Evolutionary conservation across 1,140 invertebrate genomes (phyloP), one percentile per base, ranked within the genome.

Genomic region (Mya arenaria): DNA sequence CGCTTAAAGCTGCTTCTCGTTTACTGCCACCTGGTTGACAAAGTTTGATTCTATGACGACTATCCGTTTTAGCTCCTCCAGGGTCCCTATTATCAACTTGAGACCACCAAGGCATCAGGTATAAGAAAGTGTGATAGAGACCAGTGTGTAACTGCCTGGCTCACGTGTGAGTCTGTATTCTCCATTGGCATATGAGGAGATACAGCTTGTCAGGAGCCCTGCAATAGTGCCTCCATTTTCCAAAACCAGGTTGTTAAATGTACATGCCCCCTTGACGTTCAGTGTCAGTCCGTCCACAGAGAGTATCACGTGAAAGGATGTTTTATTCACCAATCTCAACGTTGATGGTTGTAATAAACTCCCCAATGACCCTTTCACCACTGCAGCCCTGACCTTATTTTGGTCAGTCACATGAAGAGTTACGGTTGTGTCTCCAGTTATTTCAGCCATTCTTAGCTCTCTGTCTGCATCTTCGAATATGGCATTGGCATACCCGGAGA

Each of bases 11-110:
- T n/a, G 87, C 85, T 60, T 68, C 84, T 32, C 87, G 65, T 78
- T 89, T 0, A 79, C 82, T 30, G 84, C 88, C 30, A 68, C 78
- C 6, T 89, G 69, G 4, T 87, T 68, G 4, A 89, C 83, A 69
- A 83, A 86, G 25, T 85, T 69, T 13, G 77, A 68, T 23, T 68
- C 66, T 8, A 90, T 28, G 1, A 73, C 69, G 32, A 90, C 84
- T 73, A 62, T 86, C 13, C 89, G 72, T 58, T 89, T 89, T 68
- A 90, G 77, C 55, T 89, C 86, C n/a, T 72, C 69, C 48, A 90
- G 71, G 13, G 65, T 78, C n/a, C 84, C 87, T 0, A 83, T 84
- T 4, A 41, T 63, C 56, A 90, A 73, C 0, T 82, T 62, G 13
- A 90, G 79, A 4, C 73, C 83, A 77, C 79, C 84, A 36, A 41